A percentile compares a stretch with the other conserved stretches of the same genome.
Conservation (phyloP, 35 echinoderm and acorn worm genomes). For the Ptychodera flava region DNA sequence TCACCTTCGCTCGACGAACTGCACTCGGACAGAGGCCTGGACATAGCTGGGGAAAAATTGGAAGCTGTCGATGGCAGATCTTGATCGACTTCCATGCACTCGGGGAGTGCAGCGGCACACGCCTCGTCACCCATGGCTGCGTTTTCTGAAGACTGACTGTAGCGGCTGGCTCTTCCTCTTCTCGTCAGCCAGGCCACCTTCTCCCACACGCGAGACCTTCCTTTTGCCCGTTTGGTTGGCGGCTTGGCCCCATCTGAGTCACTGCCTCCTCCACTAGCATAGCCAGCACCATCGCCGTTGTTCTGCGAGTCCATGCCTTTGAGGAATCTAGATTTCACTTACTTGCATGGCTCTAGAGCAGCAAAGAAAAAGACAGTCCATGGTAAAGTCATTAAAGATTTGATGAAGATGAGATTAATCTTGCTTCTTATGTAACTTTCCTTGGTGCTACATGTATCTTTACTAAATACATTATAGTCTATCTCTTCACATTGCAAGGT, state of each 20-base stretch:
- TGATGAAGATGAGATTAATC: too few species aligned
- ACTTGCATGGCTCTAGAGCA: constrained; percentile 6
- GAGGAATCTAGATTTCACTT: constrained; percentile 5
- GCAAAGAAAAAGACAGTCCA: too few species aligned
- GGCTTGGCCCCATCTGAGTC: constrained; percentile 62
- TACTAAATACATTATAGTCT: too few species aligned
- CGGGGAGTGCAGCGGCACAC: constrained; percentile 52
- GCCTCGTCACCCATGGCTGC: constrained; percentile 19
- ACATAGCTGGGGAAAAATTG: constrained; percentile 49
- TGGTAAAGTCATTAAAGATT: too few species aligned
- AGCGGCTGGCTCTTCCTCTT: constrained; percentile 37
- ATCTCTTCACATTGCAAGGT: too few species aligned
- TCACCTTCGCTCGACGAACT: constrained; percentile 86
- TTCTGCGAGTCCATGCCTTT: background rate
- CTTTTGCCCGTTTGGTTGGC: constrained; percentile 56
- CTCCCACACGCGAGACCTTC: constrained; percentile 77
- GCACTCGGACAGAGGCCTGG: constrained; percentile 74
- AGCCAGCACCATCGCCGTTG: constrained; percentile 21
- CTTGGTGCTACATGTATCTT: too few species aligned
- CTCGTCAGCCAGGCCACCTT: constrained; percentile 68
- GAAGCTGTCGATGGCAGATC: constrained; percentile 77
- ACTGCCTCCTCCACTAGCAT: constrained; percentile 35
- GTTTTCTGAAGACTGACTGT: constrained; percentile 23
- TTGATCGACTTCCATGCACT: constrained; percentile 62
- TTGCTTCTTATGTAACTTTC: too few species aligned